Conservation (phyloP, 1,140 invertebrate species). For the Drosophila melanogaster region Release_6_plus_ISO1_MT NT_033777.3:30345001-30345500, state of each 20-base stretch:
- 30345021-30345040: no score
- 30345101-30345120: constrained; percentile 68
- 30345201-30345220: constrained; percentile 73
- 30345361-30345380: constrained; percentile 58
- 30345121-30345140: constrained; percentile 56
- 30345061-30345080: constrained; percentile 67
- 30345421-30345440: background rate
- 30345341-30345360: constrained; percentile 51
- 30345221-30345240: constrained; percentile 39
- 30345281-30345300: constrained; percentile 17
- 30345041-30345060: constrained; percentile 53
- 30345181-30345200: constrained; percentile 46
- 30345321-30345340: constrained; percentile 16
- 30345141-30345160: constrained; percentile 75
- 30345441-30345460: no score
- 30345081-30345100: constrained; percentile 79
- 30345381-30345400: background rate
- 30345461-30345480: background rate
- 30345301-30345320: background rate
- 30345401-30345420: background rate
- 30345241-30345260: constrained; percentile 16
- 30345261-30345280: constrained; percentile 23
- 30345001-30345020: background rate
- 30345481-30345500: background rate
- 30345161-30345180: constrained; percentile 71